Base-by-base conservation (phyloP, 2,888 invertebrate genomes). In the Beris chalybata region DNA sequence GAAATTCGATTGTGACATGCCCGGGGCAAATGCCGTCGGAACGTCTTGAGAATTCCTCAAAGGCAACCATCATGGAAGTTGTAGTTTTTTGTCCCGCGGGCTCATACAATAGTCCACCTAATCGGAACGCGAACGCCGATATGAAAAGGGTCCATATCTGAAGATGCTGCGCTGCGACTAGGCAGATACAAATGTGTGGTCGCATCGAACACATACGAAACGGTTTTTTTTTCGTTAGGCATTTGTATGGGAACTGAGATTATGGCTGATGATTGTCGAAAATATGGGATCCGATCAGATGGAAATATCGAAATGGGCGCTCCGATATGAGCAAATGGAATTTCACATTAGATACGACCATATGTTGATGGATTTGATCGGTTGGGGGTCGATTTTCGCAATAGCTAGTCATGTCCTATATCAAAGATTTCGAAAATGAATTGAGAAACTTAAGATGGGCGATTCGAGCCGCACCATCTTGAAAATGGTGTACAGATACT, bases 361-460 rank as follows among this genome's bases (percentile, higher is more conserved):
- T 22, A 22, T 22, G 22, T 22, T 22, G 22, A 22, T 22, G 22
- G 22, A 22, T 22, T 1, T 22, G 22, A 22, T 22, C 22, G 22
- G 22, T 22, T 22, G 22, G 3, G 22, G 22, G 22, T 22, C 22
- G 22, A 2, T 38, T 30, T 31, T 22, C 32, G 38, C 32, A 55
- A 53, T 52, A 44, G 52, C 59, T 58, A 59, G 50, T 50, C 45
- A 53, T 58, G 58, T 65, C 9, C 38, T 38, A 38, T 38, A 7
- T 9, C 22, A 22, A 38, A 5, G 38, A 38, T 38, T 22, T 66
- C 58, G 45, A 58, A 66, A 66, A 66, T 66, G 58, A 66, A 66
- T 66, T 66, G 58, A 57, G 65, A 66, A 66, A 66, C 65, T 58
- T 66, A 66, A 58, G 65, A 66, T 66, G 65, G 59, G 44, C 30